Percentiles rank a stretch among this genome's conserved stretches.
These are phyloP conservation scores for Elephas maximus DNA, from an alignment of 2,113 vertebrate genomes.

Conservation along the genomic window DNA sequence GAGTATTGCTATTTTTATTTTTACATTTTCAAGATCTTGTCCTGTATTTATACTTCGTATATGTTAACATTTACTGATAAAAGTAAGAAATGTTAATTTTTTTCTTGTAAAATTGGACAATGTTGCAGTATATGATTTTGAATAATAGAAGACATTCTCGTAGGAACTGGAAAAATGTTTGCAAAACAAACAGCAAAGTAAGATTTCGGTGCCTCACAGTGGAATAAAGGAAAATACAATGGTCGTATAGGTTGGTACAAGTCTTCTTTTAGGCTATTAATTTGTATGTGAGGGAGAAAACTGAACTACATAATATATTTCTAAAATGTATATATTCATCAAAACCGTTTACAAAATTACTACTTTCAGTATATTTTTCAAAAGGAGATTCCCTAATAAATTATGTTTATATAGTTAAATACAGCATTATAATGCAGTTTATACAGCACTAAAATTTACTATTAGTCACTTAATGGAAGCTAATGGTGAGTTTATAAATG, in stretches of 20 bases:
- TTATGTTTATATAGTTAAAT: constrained; percentile 74
- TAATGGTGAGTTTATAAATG: constrained; percentile 81
- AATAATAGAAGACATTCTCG: constrained; percentile 35
- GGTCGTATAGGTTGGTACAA: background rate
- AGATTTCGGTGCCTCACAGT: constrained; percentile 19
- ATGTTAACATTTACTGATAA: constrained; percentile 4
- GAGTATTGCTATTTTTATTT: background rate
- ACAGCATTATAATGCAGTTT: too few relatives aligned
- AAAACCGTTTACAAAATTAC: constrained; percentile 78
- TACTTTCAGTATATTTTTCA: constrained; percentile 73
- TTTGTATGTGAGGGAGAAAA: constrained; percentile 69
- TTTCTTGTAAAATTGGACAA: background rate
- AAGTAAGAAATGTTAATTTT: background rate
- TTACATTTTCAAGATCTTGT: constrained; percentile 25
- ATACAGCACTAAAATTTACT: constrained; percentile 80
- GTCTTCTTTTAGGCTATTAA: constrained; percentile 56
- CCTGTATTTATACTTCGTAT: background rate
- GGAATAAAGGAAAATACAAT: background rate
- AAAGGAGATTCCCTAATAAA: constrained; percentile 79
- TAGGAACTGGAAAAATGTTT: constrained; percentile 28
- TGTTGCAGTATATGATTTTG: background rate
- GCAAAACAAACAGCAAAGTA: constrained; percentile 55
- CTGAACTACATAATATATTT: constrained; percentile 54
- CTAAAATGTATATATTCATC: constrained; percentile 68
- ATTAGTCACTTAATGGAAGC: constrained; percentile 81